A percentile compares a stretch with the other conserved stretches of the same genome.
These are phyloP conservation scores for Tupiocoris notatus DNA, from an alignment of 2,888 invertebrate species.

Conservation along the genomic window DNA sequence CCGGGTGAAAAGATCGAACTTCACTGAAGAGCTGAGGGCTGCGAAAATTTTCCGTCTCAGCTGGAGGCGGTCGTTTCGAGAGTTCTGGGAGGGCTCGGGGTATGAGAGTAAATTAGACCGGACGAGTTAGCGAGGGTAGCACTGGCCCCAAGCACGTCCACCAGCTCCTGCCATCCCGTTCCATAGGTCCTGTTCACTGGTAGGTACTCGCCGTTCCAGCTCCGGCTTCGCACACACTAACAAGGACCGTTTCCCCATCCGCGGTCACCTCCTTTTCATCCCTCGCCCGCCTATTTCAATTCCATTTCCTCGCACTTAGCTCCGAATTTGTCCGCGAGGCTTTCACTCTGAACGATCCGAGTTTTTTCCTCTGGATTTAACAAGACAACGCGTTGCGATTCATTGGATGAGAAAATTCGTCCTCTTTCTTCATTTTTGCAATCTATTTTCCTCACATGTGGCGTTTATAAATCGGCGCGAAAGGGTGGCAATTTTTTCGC, in stretches of 20 bases:
- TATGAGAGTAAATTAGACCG: not conserved
- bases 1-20: not conserved
- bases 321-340: not conserved
- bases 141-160: not conserved
- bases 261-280: not conserved
- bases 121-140: not conserved
- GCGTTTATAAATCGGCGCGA: no score
- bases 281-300: not conserved
- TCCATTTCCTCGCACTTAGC: not conserved
- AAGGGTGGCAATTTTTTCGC: no score
- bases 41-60: not conserved
- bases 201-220: no score
- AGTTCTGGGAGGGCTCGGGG: not conserved
- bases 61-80: not conserved
- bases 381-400: not conserved
- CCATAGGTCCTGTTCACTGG: no score
- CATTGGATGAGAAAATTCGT: not conserved
- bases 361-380: not conserved
- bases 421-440: no score
- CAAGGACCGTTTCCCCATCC: not conserved
- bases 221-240: not conserved
- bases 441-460: no score
- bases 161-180: not conserved
- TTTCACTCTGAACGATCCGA: not conserved
- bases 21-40: not conserved